Percentiles rank a stretch among this genome's conserved stretches.
Conservation (phyloP, 2,113 vertebrate genomes). For the Mystacornis crossleyi region DNA sequence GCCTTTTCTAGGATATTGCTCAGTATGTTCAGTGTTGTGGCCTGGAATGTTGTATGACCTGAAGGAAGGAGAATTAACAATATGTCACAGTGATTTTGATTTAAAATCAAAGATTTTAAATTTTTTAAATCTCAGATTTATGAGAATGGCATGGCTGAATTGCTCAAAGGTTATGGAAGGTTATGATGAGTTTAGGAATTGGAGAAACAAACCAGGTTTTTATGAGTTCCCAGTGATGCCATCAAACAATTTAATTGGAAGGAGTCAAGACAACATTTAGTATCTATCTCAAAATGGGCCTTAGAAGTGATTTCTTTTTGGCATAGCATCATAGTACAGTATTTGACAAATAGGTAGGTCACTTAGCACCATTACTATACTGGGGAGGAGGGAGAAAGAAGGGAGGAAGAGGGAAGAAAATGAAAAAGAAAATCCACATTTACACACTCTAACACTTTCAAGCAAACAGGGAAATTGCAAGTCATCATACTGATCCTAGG, state of each 20-base stretch:
- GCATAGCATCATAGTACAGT: neutral
- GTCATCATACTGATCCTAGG: rapidly evolving
- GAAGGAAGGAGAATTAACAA: neutral
- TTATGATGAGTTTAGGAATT: neutral
- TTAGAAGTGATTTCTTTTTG: neutral
- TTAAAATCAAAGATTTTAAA: no score
- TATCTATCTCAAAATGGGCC: neutral
- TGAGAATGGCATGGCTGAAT: neutral
- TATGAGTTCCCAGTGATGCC: neutral
- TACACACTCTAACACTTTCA: neutral
- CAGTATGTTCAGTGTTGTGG: neutral
- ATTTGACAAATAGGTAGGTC: neutral
- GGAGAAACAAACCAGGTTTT: neutral
- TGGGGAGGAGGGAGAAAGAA: neutral
- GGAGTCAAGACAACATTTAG: neutral
- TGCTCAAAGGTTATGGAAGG: neutral
- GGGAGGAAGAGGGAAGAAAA: neutral
- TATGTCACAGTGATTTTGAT: neutral
- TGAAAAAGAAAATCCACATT: neutral
- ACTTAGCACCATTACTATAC: neutral
- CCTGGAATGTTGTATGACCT: neutral
- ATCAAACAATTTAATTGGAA: neutral
- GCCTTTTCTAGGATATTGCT: neutral
- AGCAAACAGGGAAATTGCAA: neutral
- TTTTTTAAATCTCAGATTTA: no score